These are phyloP conservation scores for Pardalotus punctatus DNA, from an alignment of 2,113 vertebrate genomes.

Conservation along the genomic window DNA sequence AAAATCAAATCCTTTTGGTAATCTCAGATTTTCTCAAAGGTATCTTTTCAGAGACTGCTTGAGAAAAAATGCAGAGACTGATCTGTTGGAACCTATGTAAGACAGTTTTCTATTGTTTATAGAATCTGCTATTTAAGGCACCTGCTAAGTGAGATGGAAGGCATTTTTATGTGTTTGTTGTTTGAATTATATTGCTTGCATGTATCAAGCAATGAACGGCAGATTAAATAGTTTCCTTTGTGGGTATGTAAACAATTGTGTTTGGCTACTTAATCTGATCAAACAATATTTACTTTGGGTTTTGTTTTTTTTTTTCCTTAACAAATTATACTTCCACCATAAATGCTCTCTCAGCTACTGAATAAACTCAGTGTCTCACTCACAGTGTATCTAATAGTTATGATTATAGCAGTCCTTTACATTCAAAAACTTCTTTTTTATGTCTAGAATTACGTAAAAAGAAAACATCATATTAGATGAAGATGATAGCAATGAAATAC, in stretches of 20 bases:
- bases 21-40: constrained; percentile 9
- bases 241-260: background rate
- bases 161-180: background rate
- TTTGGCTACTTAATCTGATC: background rate
- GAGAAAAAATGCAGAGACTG: background rate
- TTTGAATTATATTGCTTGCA: background rate
- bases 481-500: background rate
- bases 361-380: background rate
- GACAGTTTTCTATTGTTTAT: background rate
- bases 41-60: background rate
- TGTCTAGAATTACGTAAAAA: background rate
- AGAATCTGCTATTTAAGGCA: background rate
- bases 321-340: background rate
- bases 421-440: background rate
- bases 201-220: background rate
- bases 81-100: background rate
- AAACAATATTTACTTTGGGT: background rate
- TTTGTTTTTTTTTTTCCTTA: background rate
- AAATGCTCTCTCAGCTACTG: background rate
- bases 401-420: background rate
- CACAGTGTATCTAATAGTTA: background rate
- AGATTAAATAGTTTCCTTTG: background rate
- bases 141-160: background rate
- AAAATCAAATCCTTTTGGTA: constrained; percentile 20
- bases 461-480: background rate